phyloP scores from a whole-genome alignment of 2,888 invertebrate species.

The Hipparchia semele region DNA sequence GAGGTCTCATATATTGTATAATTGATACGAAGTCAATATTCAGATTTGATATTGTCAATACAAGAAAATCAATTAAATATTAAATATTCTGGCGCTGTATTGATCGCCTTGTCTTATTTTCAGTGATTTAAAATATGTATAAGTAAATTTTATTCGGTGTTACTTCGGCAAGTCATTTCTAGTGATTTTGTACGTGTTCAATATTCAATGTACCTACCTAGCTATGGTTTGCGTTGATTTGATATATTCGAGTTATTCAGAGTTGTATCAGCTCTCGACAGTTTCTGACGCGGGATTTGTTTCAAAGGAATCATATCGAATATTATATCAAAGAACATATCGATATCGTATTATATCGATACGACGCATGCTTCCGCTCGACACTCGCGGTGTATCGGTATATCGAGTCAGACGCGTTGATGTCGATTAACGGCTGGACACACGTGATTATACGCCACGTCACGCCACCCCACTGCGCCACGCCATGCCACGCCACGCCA shows the following conservation, averaged over 20 bases:
- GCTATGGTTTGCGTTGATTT: not conserved
- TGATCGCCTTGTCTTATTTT: constrained; percentile 6
- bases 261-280: not conserved
- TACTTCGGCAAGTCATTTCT: constrained; percentile 14
- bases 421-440: not conserved
- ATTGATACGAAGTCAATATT: constrained; percentile 5
- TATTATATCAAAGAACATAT: constrained; percentile 34
- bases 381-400: not conserved
- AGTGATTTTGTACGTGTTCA: constrained; percentile 24
- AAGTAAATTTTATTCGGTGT: constrained; percentile 27
- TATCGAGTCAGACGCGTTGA: not conserved
- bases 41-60: constrained; percentile 3
- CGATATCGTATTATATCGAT: constrained; percentile 20
- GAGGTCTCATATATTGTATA: not conserved
- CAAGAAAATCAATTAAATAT: constrained; percentile 4
- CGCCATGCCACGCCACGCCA: too few relatives aligned
- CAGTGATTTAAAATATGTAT: constrained; percentile 4
- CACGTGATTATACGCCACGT: not conserved
- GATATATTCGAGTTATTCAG: not conserved
- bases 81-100: constrained; percentile 4
- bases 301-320: constrained; percentile 22
- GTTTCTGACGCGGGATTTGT: not conserved
- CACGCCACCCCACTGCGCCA: too few relatives aligned
- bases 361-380: constrained; percentile 2
- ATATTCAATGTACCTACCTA: constrained; percentile 8